These are phyloP conservation scores for Rhabdomys pumilio DNA, from an alignment of 2,797 vertebrate species.

Conservation along the genomic window DNA sequence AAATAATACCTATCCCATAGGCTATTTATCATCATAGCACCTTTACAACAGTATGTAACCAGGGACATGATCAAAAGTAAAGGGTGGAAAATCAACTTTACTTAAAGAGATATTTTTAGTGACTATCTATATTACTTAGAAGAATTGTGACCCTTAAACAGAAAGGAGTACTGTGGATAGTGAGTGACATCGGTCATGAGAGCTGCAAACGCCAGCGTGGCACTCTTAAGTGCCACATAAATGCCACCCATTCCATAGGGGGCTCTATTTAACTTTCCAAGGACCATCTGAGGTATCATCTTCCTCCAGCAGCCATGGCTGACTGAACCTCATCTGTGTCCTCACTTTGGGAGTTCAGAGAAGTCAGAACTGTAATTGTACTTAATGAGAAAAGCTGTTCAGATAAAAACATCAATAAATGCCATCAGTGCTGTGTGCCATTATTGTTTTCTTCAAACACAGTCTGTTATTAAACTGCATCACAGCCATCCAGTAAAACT, in stretches of 20 bases:
- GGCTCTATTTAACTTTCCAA: slow-evolving; percentile 32
- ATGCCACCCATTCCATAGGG: neutral
- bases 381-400: slow-evolving; percentile 38
- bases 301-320: neutral
- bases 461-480: neutral
- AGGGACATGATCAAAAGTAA: slow-evolving; percentile 19
- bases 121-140: neutral
- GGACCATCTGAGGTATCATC: neutral
- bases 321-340: slow-evolving; percentile 17
- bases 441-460: slow-evolving; percentile 39
- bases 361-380: slow-evolving; percentile 7
- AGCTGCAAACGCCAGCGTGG: neutral
- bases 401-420: slow-evolving; percentile 68
- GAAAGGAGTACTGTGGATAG: neutral
- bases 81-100: neutral
- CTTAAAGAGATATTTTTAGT: neutral
- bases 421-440: neutral
- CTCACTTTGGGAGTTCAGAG: slow-evolving; percentile 26
- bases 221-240: neutral
- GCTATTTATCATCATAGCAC: neutral
- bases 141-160: neutral
- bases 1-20: slow-evolving; percentile 2
- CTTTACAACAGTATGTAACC: slow-evolving; percentile 2
- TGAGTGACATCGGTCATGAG: neutral
- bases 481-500: slow-evolving; percentile 15